Percentiles rank a stretch among this genome's conserved stretches.
These are phyloP conservation scores for Argyresthia albistria DNA, from an alignment of 2,888 invertebrate genomes.

Conservation along the genomic window DNA sequence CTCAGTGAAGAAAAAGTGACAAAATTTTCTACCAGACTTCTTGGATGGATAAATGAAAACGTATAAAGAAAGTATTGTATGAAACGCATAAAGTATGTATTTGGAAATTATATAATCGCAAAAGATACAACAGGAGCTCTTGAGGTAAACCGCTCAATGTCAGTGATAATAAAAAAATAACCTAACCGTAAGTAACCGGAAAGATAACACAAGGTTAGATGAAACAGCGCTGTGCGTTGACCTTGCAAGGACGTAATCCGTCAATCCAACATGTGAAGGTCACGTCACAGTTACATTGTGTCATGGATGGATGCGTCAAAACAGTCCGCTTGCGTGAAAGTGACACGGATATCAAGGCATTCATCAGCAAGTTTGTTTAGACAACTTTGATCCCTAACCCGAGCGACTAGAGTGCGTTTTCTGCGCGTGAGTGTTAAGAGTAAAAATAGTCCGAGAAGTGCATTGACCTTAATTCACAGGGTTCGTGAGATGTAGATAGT, in stretches of 20 bases:
- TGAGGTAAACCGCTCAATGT: too few species aligned
- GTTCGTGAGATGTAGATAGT: background rate
- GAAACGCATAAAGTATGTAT: too few species aligned
- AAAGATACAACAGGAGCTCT: too few species aligned
- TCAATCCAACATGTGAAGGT: conserved; percentile 62
- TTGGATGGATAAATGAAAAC: too few species aligned
- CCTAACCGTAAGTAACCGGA: too few species aligned
- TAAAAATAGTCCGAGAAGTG: conserved; percentile 41
- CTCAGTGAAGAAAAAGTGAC: background rate
- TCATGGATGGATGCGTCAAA: conserved; percentile 38
- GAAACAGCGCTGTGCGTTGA: conserved; percentile 25
- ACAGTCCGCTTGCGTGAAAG: conserved; percentile 65
- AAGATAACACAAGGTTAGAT: too few species aligned
- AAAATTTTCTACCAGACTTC: background rate
- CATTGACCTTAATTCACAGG: conserved; percentile 47
- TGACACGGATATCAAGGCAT: conserved; percentile 35
- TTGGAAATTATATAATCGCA: too few species aligned
- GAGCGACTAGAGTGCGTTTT: conserved; percentile 26
- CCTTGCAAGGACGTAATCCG: conserved; percentile 67
- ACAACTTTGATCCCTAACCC: conserved; percentile 39
- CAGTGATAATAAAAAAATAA: too few species aligned
- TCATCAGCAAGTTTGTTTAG: conserved; percentile 31
- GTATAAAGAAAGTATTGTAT: too few species aligned
- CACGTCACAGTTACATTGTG: conserved; percentile 36
- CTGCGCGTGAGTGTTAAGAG: conserved; percentile 9